Evolutionary conservation across 2,888 invertebrate species (phyloP), one percentile per base, ranked within the genome.

Genomic region (Phlogophora meticulosa): DNA sequence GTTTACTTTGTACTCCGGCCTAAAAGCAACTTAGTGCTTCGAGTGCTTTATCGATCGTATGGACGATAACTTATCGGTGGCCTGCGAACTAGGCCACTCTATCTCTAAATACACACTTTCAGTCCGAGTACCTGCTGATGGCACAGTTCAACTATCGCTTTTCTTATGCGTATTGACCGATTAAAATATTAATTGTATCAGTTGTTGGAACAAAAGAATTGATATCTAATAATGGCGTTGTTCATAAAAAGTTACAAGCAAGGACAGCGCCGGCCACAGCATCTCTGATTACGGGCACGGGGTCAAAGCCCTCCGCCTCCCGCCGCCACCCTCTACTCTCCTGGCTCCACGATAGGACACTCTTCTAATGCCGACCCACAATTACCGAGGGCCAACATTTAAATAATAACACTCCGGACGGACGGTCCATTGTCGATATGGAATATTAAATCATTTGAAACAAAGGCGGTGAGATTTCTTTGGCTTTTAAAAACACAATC

Each of bases 41-140:
- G 81, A 90, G 91, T 90, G 90, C 82, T 88, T 87, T 92, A 94
- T 94, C 90, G 94, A 94, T 94, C 90, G 88, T 63, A 78, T 81
- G 83, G 69, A 72, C 84, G 93, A 94, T 94, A 93, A 88, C 83
- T 85, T 93, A 94, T 94, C 94, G 85, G 80, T 83, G 77, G 82
- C 87, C 82, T 88, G 87, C 87, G 85, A 94, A 92, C 88, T 93
- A 88, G 94, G 93, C 83, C 93, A 91, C 86, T 88, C 83, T 90
- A 91, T 90, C 89, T 86, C 85, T 84, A 84, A 88, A 78, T 86
- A 72, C 81, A 88, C 82, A 85, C 81, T 85, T 85, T 83, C 78
- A 71, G 76, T 58, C 75, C 73, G 78, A 85, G 85, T 87, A 85
- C 80, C 78, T 85, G 81, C 76, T 11, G 60, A 63, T 87, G 88